Evolutionary conservation across 1,140 invertebrate species (phyloP), one percentile per base, ranked within the genome.

Genomic region (Cherax destructor): DNA sequence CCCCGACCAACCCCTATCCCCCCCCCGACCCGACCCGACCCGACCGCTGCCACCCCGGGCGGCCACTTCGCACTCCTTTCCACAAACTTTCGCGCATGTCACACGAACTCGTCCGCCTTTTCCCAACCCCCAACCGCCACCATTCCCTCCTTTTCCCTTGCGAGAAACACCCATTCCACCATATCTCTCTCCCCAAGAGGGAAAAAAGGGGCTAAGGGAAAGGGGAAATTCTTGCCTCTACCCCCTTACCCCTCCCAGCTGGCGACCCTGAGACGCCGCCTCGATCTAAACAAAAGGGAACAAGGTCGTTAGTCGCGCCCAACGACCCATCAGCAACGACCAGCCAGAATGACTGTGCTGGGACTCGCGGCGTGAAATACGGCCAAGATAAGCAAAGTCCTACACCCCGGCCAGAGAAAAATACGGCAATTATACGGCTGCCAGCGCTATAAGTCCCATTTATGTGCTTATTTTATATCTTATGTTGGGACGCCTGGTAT

Each of bases 351-450:
- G 86, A 88, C 86, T 88, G 59, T 41, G 86, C 41, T 81, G 86
- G 86, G 86, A 81, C 78, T 21, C 61, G 59, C 52, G 6, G 77
- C 86, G 86, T 88, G 86, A 88, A 88, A 88, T 88, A 88, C 78
- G 74, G 86, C 86, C 86, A 69, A 88, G 86, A 88, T 88, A 88
- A 88, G 86, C 86, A 81, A 80, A 88, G 86, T 88, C 78, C 86
- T 72, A 88, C 86, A 80, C 86, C 86, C 86, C 21, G 47, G 76
- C 78, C n/a, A 50, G 76, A 47, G 78, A 81, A 88, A 88, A 88
- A 81, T 88, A 41, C 86, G 78, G 78, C 86, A 88, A 88, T 88
- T 88, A 88, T 88, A 88, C 86, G 86, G 86, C 86, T 88, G 86
- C 78, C 86, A 88, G 65, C 86, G 86, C 86, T 80, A 78, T 88